Evolutionary conservation across 2,797 vertebrate genomes (phyloP), one percentile per base, ranked within the genome.

Genomic region (Gymnothorax javanicus): DNA sequence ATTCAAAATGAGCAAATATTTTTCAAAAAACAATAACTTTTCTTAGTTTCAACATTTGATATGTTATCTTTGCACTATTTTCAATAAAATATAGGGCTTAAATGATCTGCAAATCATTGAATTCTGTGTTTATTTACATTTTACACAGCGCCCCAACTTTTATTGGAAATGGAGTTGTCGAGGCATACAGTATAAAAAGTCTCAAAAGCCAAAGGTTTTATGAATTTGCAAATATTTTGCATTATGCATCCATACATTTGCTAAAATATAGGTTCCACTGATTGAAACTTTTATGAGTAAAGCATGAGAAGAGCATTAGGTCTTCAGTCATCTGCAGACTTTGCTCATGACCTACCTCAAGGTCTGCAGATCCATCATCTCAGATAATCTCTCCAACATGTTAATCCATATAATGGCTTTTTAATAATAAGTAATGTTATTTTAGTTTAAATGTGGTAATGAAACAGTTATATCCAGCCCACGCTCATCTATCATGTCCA

Each of bases 361-460:
- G 73, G 73, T 50, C 33, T 77, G 27, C 4, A 7, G 43, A 33
- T 50, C 2, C 73, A 12, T 50, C 73, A 43, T 17, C 27, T 77
- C 33, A 77, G 27, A 50, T 17, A 17, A 12, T 43, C n/a, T 33
- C 69, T 73, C 25, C 20, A 50, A 13, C 33, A 13, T 77, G 15
- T 12, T 73, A 11, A 73, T 33, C 73, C 33, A 50, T 75, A 50
- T 5, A 52, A 77, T 77, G 43, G 33, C 33, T 77, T 50, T 50
- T 77, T 50, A 43, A 50, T 77, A 77, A 77, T 50, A 50, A 77
- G 52, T 52, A 33, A 43, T 12, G 12, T 73, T 15, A 73, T 43
- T 73, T 90, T 89, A 91, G 33, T 90, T 89, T 93, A 52, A 77
- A 81, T 33, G 77, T 9, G 17, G 11, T 12, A 81, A 77, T 17